Percentiles rank a stretch among this genome's conserved stretches.
phyloP scores from a whole-genome alignment of 1,140 invertebrate genomes.

The Sarcophaga bullata region DNA sequence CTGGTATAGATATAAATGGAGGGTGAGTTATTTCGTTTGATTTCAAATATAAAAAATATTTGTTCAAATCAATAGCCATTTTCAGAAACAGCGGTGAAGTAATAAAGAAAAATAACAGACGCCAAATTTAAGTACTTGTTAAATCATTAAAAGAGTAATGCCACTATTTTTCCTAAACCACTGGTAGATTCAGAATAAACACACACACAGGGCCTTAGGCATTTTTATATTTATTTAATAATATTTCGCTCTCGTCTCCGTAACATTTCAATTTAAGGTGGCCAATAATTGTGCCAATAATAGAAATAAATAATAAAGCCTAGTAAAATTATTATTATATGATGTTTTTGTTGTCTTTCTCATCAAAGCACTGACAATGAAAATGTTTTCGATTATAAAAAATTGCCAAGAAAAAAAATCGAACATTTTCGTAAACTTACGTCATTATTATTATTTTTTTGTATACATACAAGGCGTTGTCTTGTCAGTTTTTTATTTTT shows the following conservation, averaged over 20 bases:
- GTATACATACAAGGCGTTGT: neutral
- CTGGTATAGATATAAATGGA: no score
- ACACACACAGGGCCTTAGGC: neutral
- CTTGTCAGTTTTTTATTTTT: neutral
- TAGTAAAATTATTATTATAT: neutral
- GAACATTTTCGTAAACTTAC: neutral
- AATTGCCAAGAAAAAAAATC: neutral
- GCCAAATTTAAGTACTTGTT: neutral
- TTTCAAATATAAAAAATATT: neutral
- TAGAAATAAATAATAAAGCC: neutral
- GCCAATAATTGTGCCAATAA: neutral
- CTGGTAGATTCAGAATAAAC: no score
- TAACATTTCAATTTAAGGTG: neutral
- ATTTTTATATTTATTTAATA: neutral
- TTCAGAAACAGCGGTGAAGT: neutral
- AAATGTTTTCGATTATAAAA: neutral
- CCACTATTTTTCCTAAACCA: neutral
- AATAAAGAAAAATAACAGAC: no score
- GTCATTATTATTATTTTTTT: neutral
- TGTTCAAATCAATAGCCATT: constrained; percentile 9
- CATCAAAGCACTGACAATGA: neutral
- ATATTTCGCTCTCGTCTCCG: neutral
- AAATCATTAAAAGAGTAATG: neutral
- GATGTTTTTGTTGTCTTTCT: neutral
- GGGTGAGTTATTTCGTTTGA: neutral